Base-by-base conservation (phyloP, 2,113 vertebrate species). In the Muscicapa adusta region DNA sequence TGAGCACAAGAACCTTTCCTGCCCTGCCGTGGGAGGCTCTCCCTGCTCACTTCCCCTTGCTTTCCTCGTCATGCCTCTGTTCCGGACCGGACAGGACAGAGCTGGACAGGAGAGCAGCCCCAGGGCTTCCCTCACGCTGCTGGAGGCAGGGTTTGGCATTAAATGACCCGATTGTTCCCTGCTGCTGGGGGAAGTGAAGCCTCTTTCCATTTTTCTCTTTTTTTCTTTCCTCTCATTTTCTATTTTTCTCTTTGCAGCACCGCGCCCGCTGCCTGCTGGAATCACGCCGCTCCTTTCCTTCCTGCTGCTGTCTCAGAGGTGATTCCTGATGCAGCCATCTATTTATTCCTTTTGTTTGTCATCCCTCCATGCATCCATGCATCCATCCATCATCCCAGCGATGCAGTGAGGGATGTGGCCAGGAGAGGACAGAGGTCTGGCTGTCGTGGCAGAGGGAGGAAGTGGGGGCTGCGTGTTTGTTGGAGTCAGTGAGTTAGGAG, bases 281-380 rank as follows among this genome's bases (percentile, higher is more conserved):
- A 91, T 54, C 6, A 48, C 0, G 1, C 43, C 1, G 4, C 63
- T 68, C 1, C 3, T 45, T 96, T 91, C 92, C 83, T 88, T 60
- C 87, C 62, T 71, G 78, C 80, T 16, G 53, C 3, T 2, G 10
- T 45, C 73, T 38, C 61, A 70, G 91, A 89, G 87, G 74, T 91
- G 74, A 79, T 71, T 95, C 70, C 57, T 38, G 45, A 66, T 8
- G 70, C 53, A 66, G 79, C 63, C 51, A 84, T 56, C 65, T 84
- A 0, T 79, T 77, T 65, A 40, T 95, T 79, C 47, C 79, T 72
- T 81, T 28, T 51, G 50, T 51, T 51, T 51, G 50, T 29, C 50
- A 79, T 82, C 80, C 77, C 72, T 91, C 83, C 60, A 85, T 84
- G 71, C 78, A 83, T 88, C 87, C 57, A 79, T 85, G 66, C 74